Base-by-base conservation (phyloP, 2,113 vertebrate genomes). In the Actenoides lindsayi region DNA sequence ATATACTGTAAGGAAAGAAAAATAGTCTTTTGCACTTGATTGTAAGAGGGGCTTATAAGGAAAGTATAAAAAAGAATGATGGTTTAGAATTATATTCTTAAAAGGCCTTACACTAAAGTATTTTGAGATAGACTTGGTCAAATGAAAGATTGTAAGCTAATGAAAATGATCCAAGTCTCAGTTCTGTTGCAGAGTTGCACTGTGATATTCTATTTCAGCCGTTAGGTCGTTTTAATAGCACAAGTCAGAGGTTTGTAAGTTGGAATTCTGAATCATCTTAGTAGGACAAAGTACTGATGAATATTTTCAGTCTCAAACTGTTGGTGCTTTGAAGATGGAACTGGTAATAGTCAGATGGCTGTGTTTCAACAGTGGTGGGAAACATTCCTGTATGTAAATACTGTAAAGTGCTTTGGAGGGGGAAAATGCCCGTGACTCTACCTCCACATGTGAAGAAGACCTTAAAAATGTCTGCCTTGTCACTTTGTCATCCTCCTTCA, bases 351-450 rank as follows among this genome's bases (percentile, higher is more conserved):
- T 96, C 81, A 80, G 89, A 63, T 89, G 87, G 80, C 83, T 97
- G 82, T 60, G 59, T 96, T 95, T 97, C 89, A 81, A 4, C 54
- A 80, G 70, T 57, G 93, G 62, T 90, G 97, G 94, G 87, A 94
- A 94, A 96, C 94, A 94, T 97, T 97, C 94, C 92, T 93, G 96
- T 97, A 68, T 96, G 95, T 95, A 96, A 89, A 96, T 97, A 93
- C 75, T 97, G 92, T 97, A 96, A 97, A 97, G 92, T 86, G 73
- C 59, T 94, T 89, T 83, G 82, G 64, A 96, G 87, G 82, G 92
- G 90, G 83, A 90, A 96, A 96, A 78, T 56, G 94, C 44, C n/a
- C 48, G 24, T 37, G 46, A 68, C 42, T 93, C 60, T 63, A 50
- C 35, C 35, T 35, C 69, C 50, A 12, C n/a, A 63, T 24, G 33